phyloP scores from a whole-genome alignment of 1,140 invertebrate species.

The Thaumetopoea pityocampa region DNA sequence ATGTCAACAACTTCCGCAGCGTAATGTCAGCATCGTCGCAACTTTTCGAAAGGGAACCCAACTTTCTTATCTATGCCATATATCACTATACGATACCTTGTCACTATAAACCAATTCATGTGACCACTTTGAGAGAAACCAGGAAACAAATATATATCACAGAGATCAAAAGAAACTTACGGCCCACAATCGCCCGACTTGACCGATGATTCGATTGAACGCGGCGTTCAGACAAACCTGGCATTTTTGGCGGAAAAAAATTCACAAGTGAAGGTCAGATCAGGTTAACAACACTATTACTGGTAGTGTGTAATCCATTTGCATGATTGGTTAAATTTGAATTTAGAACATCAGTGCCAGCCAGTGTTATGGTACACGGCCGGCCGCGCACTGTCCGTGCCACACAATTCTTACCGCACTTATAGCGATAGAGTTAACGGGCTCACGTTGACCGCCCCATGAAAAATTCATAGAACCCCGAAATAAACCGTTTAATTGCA shows the following conservation, averaged over 20 bases:
- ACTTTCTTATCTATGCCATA: slow-evolving; percentile 25
- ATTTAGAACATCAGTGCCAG: slow-evolving; percentile 45
- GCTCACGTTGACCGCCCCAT: slow-evolving; percentile 45
- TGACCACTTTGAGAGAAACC: too few species aligned
- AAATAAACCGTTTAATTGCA: slow-evolving; percentile 27
- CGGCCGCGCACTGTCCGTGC: slow-evolving; percentile 60
- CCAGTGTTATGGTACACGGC: slow-evolving; percentile 57
- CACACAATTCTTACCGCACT: slow-evolving; percentile 41
- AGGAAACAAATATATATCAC: too few species aligned
- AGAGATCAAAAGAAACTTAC: slow-evolving; percentile 43
- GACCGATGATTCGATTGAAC: slow-evolving; percentile 39
- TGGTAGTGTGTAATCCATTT: slow-evolving; percentile 47
- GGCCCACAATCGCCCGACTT: slow-evolving; percentile 36
- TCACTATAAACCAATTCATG: slow-evolving; percentile 26
- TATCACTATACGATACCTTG: slow-evolving; percentile 30
- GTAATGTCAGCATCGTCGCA: slow-evolving; percentile 13
- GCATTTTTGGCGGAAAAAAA: slow-evolving; percentile 35
- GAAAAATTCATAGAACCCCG: slow-evolving; percentile 49
- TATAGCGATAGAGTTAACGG: slow-evolving; percentile 43
- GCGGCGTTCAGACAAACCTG: slow-evolving; percentile 52
- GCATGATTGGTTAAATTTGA: slow-evolving; percentile 27
- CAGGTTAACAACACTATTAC: slow-evolving; percentile 48
- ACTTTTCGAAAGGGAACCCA: slow-evolving; percentile 20
- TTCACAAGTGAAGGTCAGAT: slow-evolving; percentile 24
- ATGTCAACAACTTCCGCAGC: slow-evolving; percentile 21